These are phyloP conservation scores for Akabosia matsudoensis DNA, from an alignment of 1,140 invertebrate genomes.

Conservation along the genomic window DNA sequence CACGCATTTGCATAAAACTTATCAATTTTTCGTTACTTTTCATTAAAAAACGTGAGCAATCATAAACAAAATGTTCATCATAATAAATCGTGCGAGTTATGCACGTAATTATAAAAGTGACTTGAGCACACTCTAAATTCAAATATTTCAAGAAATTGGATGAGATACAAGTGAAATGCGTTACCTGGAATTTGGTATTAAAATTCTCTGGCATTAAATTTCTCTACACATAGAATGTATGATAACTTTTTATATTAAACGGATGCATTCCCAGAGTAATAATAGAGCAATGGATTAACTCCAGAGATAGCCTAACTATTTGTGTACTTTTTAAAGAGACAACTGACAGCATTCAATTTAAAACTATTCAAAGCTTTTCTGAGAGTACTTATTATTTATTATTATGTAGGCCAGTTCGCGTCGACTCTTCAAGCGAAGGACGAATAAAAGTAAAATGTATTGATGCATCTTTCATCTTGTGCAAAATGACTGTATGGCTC, in stretches of 20 bases:
- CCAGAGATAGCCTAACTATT: too few relatives aligned
- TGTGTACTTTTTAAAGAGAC: neutral
- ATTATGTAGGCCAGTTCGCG: too few relatives aligned
- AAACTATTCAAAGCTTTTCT: too few relatives aligned
- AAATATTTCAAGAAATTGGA: neutral
- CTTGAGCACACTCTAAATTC: neutral
- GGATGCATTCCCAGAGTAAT: too few relatives aligned
- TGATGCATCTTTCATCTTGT: too few relatives aligned
- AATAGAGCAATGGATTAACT: too few relatives aligned
- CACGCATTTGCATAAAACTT: neutral
- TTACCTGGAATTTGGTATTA: slow-evolving; percentile 23
- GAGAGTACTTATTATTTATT: too few relatives aligned
- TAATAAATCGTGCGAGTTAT: neutral
- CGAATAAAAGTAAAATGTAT: too few relatives aligned
- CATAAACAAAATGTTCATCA: neutral
- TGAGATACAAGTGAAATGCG: neutral
- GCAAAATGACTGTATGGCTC: too few relatives aligned
- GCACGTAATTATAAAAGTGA: neutral
- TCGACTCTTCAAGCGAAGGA: too few relatives aligned
- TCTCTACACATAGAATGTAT: neutral
- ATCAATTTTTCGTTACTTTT: neutral
- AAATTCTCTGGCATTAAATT: neutral
- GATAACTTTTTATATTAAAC: neutral
- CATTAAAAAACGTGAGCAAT: neutral
- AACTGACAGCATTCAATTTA: neutral